Evolutionary conservation across 2,113 vertebrate genomes (phyloP).

Genomic region (Menura novaehollandiae): DNA sequence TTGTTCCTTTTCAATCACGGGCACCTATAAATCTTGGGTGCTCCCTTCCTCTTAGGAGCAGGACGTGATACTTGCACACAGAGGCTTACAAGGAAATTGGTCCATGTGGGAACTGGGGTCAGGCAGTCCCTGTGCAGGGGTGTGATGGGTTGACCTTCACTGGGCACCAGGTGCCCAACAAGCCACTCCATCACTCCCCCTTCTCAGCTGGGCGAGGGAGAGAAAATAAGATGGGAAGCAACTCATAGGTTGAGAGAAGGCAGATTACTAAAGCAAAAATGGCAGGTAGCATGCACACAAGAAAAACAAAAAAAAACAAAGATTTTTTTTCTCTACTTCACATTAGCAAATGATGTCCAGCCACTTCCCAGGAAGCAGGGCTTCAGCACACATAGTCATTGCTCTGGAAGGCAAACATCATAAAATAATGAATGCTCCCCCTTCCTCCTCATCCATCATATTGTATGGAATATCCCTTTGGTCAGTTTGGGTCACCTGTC

Average conservation of each 20-base stretch:
- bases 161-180: neutral
- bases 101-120: neutral
- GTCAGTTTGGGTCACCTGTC: neutral
- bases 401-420: neutral
- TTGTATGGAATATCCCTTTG: neutral
- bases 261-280: neutral
- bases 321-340: neutral
- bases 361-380: neutral
- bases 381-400: neutral
- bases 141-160: neutral
- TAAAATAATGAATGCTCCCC: neutral
- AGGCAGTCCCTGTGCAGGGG: neutral
- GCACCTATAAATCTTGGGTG: neutral
- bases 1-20: accelerated
- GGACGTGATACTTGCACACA: neutral
- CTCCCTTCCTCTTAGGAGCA: neutral
- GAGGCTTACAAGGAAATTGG: neutral
- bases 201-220: neutral
- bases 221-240: neutral
- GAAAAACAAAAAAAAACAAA: neutral
- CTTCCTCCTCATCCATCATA: neutral
- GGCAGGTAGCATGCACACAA: neutral
- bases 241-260: neutral
- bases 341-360: neutral
- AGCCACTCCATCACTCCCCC: too few relatives aligned